phyloP scores from a whole-genome alignment of 2,113 vertebrate genomes.

The Notarius quadriscutis region DNA sequence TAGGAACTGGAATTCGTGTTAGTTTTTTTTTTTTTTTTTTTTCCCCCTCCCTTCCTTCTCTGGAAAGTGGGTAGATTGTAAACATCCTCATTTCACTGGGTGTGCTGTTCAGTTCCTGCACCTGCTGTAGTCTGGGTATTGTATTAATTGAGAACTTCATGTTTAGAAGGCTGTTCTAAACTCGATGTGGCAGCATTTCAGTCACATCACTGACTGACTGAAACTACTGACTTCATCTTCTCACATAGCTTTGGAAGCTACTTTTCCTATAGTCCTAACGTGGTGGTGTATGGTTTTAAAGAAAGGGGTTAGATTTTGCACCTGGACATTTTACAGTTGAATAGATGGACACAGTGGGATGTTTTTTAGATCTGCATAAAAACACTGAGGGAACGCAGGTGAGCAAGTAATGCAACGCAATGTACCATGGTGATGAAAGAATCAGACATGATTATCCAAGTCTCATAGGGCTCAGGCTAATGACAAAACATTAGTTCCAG shows the following conservation, averaged over 20 bases:
- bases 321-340: neutral
- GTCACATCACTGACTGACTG: neutral
- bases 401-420: neutral
- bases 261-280: slow-evolving; percentile 35
- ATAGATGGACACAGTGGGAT: neutral
- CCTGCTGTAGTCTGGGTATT: neutral
- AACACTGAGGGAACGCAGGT: neutral
- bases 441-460: neutral
- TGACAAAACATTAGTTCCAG: neutral
- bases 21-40: no score
- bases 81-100: neutral
- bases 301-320: slow-evolving; percentile 11
- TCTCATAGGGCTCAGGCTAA: neutral
- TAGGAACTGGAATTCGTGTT: neutral
- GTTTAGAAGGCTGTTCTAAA: neutral
- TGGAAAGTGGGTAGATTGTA: neutral
- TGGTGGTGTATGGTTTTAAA: neutral
- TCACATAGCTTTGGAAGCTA: slow-evolving; percentile 17
- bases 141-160: neutral
- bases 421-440: neutral
- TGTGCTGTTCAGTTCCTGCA: neutral
- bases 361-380: neutral
- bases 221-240: neutral
- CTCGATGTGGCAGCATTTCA: no score
- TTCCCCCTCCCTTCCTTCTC: no score